A percentile compares a stretch with the other conserved stretches of the same genome.
These are phyloP conservation scores for Poecilia wingei DNA, from an alignment of 2,797 vertebrate genomes.

Conservation along the genomic window DNA sequence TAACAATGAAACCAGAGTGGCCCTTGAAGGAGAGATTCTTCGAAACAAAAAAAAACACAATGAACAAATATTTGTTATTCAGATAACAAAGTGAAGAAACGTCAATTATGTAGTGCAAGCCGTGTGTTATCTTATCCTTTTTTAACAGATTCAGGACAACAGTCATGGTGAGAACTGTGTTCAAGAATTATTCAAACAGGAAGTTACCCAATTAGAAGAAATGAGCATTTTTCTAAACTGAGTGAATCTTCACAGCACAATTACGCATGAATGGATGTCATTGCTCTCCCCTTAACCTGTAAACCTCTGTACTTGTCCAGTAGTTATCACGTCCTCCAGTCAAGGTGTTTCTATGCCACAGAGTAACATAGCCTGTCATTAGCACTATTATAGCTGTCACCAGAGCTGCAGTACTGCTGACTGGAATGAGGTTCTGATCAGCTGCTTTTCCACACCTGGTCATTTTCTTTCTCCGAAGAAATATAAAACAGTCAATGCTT, in stretches of 20 bases:
- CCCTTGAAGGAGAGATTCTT: neutral
- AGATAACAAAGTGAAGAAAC: neutral
- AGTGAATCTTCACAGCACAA: slow-evolving; percentile 22
- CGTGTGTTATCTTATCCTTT: neutral
- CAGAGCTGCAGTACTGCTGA: slow-evolving; percentile 53
- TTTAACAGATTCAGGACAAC: neutral
- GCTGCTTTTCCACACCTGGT: slow-evolving; percentile 32
- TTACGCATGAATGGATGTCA: slow-evolving; percentile 42
- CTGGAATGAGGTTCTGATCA: slow-evolving; percentile 40
- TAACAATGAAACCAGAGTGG: neutral
- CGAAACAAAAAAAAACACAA: neutral
- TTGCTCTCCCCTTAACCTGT: slow-evolving; percentile 22
- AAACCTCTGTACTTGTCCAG: slow-evolving; percentile 30
- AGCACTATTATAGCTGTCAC: slow-evolving; percentile 79
- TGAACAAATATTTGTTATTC: neutral
- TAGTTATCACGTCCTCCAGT: slow-evolving; percentile 39
- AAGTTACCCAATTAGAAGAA: neutral
- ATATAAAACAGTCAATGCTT: neutral
- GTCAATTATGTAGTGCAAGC: neutral
- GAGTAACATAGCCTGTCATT: slow-evolving; percentile 73
- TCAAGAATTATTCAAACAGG: neutral
- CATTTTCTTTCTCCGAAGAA: neutral
- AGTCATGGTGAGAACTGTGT: neutral
- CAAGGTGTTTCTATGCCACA: slow-evolving; percentile 56
- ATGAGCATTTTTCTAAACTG: slow-evolving; percentile 15